phyloP scores from a whole-genome alignment of 2,797 vertebrate genomes.

The Florisuga fusca region DNA sequence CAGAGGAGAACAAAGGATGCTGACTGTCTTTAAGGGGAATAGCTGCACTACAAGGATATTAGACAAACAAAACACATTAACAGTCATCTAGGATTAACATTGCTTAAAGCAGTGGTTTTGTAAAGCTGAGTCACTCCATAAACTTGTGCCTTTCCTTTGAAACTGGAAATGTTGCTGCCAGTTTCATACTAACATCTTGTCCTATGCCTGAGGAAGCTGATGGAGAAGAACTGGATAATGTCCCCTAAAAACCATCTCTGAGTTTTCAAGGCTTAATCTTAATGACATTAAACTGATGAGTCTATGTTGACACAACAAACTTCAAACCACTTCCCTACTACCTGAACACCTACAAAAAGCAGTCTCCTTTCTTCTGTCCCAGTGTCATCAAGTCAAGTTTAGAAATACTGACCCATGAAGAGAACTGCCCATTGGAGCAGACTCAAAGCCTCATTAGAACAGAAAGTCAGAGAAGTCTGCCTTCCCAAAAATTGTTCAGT shows the following conservation, averaged over 20 bases:
- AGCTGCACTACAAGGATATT: not conserved
- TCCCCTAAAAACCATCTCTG: not conserved
- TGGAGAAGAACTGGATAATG: not conserved
- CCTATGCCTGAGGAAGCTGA: not conserved
- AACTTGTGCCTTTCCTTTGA: not conserved
- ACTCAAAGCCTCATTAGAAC: not conserved
- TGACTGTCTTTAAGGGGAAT: not conserved
- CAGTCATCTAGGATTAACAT: not conserved
- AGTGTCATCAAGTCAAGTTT: fast-evolving
- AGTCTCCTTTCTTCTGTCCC: not conserved
- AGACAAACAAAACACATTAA: conserved; percentile 22
- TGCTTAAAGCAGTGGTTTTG: not conserved
- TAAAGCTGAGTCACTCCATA: conserved; percentile 41
- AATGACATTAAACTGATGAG: not conserved
- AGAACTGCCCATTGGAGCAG: not conserved
- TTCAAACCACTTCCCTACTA: not conserved
- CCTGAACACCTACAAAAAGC: not conserved
- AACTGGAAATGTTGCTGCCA: not conserved
- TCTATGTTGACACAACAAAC: not conserved
- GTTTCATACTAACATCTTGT: not conserved
- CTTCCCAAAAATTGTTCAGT: not conserved
- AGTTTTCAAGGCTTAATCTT: not conserved
- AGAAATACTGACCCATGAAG: not conserved
- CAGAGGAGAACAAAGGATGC: conserved; percentile 34
- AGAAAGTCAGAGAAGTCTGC: not conserved